phyloP scores from a whole-genome alignment of 2,113 vertebrate species.

The Paramormyrops kingsleyae region DNA sequence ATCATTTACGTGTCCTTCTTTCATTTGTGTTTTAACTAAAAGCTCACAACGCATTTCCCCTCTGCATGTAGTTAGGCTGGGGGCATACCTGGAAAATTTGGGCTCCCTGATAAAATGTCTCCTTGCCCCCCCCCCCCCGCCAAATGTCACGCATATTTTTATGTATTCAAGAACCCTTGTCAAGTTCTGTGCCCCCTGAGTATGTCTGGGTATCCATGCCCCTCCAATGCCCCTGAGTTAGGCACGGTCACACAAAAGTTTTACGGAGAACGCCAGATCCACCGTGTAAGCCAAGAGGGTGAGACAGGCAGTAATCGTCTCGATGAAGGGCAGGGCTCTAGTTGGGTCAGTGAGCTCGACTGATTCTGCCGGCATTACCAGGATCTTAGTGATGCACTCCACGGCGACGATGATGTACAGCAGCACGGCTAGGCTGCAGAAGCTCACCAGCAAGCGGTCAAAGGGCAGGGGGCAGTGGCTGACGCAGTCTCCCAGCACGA shows the following conservation, averaged over 20 bases:
- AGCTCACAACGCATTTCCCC: background rate
- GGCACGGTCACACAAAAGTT: conserved; percentile 48
- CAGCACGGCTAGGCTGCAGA: conserved; percentile 51
- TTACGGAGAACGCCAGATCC: conserved; percentile 60
- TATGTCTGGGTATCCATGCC: background rate
- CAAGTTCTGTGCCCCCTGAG: background rate
- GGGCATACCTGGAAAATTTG: background rate
- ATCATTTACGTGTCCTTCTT: background rate
- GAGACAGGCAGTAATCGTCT: conserved; percentile 45
- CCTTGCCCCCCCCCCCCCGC: background rate
- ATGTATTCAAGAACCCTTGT: background rate
- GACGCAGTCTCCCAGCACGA: conserved; percentile 57
- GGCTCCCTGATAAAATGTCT: background rate
- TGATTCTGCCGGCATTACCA: background rate
- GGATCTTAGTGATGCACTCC: conserved; percentile 44
- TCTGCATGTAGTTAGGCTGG: background rate
- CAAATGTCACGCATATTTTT: background rate
- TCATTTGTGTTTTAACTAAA: background rate
- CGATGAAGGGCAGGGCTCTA: conserved; percentile 18
- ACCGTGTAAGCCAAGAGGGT: conserved; percentile 60
- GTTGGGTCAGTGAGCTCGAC: fast-evolving
- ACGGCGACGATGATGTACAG: conserved; percentile 50
- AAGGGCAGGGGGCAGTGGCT: conserved; percentile 54
- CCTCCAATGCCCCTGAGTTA: background rate
- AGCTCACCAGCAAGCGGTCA: conserved; percentile 49